phyloP scores from a whole-genome alignment of 2,797 vertebrate species.

The Rhynchonycteris naso region DNA sequence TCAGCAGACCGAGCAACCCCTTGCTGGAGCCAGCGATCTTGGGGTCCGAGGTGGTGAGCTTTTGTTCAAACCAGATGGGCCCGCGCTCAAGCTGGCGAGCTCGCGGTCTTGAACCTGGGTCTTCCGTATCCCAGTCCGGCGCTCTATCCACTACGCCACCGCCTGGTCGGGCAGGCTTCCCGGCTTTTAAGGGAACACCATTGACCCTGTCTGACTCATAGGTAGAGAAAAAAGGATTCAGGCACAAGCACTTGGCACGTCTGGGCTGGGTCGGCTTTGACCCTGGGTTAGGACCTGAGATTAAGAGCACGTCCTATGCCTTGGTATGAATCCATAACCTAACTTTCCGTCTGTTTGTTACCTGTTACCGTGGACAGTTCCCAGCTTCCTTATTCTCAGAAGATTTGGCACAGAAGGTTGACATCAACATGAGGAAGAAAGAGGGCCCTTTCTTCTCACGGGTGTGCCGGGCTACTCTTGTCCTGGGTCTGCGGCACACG shows the following conservation, averaged over 20 bases:
- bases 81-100: too few relatives aligned
- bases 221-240: neutral
- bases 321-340: neutral
- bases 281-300: neutral
- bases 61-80: too few relatives aligned
- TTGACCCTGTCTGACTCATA: neutral
- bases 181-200: neutral
- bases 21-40: too few relatives aligned
- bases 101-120: too few relatives aligned
- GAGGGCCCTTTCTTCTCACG: neutral
- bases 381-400: neutral
- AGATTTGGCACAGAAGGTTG: slow-evolving; percentile 29
- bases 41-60: too few relatives aligned
- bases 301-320: neutral
- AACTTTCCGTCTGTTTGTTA: neutral
- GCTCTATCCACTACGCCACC: too few relatives aligned
- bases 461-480: neutral
- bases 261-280: neutral
- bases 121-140: too few relatives aligned
- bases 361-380: neutral
- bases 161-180: too few relatives aligned
- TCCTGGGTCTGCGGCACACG: neutral
- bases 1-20: too few relatives aligned
- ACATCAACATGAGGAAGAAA: neutral
- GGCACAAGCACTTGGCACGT: neutral